Evolutionary conservation across 2,888 invertebrate species (phyloP).

Genomic region (Tinea trinotella): DNA sequence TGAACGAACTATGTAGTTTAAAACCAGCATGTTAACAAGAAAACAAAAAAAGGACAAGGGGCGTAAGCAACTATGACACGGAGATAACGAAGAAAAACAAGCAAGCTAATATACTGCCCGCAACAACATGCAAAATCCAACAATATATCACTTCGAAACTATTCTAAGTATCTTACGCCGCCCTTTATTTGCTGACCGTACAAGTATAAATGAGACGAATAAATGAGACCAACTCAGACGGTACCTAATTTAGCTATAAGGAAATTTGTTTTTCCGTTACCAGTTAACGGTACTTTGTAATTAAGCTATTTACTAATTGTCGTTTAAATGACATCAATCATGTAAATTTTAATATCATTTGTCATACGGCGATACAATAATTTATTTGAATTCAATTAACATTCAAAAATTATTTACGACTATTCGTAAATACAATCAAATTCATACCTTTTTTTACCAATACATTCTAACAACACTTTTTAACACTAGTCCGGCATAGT

Average conservation of each 20-base stretch:
- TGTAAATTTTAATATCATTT: background rate
- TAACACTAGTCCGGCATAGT: too few species aligned
- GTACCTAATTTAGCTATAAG: conserved; percentile 12
- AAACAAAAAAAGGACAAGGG: too few species aligned
- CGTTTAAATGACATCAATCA: conserved; percentile 7
- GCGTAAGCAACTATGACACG: too few species aligned
- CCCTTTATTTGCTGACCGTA: conserved; percentile 3
- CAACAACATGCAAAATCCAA: background rate
- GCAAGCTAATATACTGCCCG: background rate
- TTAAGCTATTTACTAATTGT: conserved; percentile 4
- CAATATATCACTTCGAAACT: background rate
- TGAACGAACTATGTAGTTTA: too few species aligned
- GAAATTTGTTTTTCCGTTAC: conserved; percentile 2
- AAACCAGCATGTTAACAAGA: too few species aligned
- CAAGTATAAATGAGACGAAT: conserved; percentile 2
- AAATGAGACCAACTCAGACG: conserved; percentile 6
- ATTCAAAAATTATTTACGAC: too few species aligned
- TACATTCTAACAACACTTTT: too few species aligned
- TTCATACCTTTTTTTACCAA: too few species aligned
- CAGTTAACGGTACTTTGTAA: conserved; percentile 8
- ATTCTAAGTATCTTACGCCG: background rate
- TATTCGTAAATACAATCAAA: too few species aligned
- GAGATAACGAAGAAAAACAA: too few species aligned
- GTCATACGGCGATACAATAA: too few species aligned
- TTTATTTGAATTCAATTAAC: too few species aligned